phyloP scores from a whole-genome alignment of 2,797 vertebrate genomes.

The Calcarius lapponicus region DNA sequence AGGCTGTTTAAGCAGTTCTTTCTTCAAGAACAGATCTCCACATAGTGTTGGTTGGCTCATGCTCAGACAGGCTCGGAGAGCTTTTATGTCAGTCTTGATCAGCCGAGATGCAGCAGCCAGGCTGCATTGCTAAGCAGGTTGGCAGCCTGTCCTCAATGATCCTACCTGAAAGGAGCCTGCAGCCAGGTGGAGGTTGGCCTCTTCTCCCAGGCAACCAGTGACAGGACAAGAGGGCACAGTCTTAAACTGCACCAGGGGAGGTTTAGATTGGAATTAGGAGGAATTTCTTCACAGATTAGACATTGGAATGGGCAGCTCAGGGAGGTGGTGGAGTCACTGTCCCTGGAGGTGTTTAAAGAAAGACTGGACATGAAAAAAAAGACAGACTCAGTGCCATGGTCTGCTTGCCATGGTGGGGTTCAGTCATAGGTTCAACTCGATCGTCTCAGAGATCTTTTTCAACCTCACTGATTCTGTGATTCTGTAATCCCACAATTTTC shows the following conservation, averaged over 20 bases:
- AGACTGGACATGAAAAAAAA: background rate
- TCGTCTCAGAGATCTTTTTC: background rate
- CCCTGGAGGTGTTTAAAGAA: background rate
- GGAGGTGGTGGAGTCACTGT: rapidly evolving
- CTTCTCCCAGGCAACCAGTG: background rate
- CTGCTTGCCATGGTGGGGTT: background rate
- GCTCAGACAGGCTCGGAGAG: background rate
- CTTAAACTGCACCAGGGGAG: background rate
- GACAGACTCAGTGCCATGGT: background rate
- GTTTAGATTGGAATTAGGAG: background rate
- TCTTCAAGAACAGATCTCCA: background rate
- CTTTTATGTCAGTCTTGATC: background rate
- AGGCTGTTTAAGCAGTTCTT: background rate
- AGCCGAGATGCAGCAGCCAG: background rate
- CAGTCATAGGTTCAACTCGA: rapidly evolving
- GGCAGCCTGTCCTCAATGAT: background rate
- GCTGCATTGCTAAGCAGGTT: background rate
- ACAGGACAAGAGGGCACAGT: background rate
- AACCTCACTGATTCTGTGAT: background rate
- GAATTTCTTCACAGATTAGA: background rate
- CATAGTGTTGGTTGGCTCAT: background rate
- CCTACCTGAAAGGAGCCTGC: background rate
- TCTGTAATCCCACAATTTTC: background rate
- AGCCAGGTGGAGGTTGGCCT: background rate
- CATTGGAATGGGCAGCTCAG: background rate